These are phyloP conservation scores for Leucania comma DNA, from an alignment of 2,888 invertebrate species.

Conservation along the genomic window DNA sequence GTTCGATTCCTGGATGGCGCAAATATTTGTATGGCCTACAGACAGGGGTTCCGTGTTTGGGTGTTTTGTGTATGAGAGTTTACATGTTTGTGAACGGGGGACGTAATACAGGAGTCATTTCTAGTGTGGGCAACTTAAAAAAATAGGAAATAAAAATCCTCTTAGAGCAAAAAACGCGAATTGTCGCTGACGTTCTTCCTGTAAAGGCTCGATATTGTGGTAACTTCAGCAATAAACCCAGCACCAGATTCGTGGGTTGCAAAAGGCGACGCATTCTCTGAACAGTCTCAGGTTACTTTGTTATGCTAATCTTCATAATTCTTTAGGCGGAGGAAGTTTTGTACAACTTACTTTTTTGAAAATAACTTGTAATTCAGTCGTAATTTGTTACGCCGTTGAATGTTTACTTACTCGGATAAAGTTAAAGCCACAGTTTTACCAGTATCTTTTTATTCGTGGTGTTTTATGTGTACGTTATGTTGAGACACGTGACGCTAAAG, in stretches of 20 bases:
- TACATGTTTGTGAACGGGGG: too few species aligned
- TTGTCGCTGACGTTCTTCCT: too few species aligned
- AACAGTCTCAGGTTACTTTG: slow-evolving; percentile 87
- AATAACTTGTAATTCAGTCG: slow-evolving; percentile 88
- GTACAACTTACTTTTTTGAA: slow-evolving; percentile 86
- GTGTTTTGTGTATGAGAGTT: too few species aligned
- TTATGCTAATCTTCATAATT: slow-evolving; percentile 90
- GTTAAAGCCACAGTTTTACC: slow-evolving; percentile 57
- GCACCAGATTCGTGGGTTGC: slow-evolving; percentile 78
- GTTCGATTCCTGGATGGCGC: too few species aligned
- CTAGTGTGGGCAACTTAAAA: too few species aligned
- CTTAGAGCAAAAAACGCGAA: too few species aligned
- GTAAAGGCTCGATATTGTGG: slow-evolving; percentile 31
- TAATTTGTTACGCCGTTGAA: slow-evolving; percentile 85
- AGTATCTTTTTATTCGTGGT: slow-evolving; percentile 40
- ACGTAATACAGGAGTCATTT: too few species aligned
- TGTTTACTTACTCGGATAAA: slow-evolving; percentile 72
- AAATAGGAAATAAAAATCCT: too few species aligned
- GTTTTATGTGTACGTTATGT: slow-evolving; percentile 15
- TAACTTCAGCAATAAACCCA: slow-evolving; percentile 63
- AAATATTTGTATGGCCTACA: too few species aligned
- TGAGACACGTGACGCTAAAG: not conserved
- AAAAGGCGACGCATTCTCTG: slow-evolving; percentile 84
- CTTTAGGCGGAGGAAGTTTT: slow-evolving; percentile 87
- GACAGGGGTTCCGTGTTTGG: too few species aligned